Evolutionary conservation across 2,888 invertebrate species (phyloP).

Genomic region (Urechis unicinctus): DNA sequence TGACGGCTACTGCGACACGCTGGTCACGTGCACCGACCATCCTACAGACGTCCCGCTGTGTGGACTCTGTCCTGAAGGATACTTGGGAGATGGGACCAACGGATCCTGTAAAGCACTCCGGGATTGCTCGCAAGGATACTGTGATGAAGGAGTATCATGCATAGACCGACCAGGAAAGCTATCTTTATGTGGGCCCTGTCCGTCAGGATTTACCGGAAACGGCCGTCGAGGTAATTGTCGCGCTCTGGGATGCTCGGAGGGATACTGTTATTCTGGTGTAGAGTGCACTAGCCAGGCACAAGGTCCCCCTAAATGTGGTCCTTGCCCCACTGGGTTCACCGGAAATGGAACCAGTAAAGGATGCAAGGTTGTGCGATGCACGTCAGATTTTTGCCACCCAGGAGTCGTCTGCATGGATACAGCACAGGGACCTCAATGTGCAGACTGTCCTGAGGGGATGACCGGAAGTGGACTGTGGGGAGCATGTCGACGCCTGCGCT

Average conservation of each 20-base stretch:
- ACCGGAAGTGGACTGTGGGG: not conserved
- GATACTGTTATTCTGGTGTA: constrained; percentile 33
- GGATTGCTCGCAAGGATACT: not conserved
- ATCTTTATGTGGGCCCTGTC: constrained; percentile 69
- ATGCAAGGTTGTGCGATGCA: constrained; percentile 57
- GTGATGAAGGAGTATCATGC: too few relatives aligned
- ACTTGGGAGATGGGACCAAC: constrained; percentile 65
- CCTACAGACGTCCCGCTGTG: constrained; percentile 53
- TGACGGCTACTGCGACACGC: constrained; percentile 66
- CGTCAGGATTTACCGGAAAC: constrained; percentile 66
- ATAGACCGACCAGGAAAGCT: too few relatives aligned
- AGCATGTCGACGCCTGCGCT: not conserved
- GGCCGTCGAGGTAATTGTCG: constrained; percentile 58
- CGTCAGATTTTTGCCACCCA: constrained; percentile 67
- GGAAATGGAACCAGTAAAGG: constrained; percentile 14
- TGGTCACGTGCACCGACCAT: constrained; percentile 22
- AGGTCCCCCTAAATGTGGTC: constrained; percentile 59
- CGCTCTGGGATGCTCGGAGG: constrained; percentile 5
- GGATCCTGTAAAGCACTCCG: constrained; percentile 33
- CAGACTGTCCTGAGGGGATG: not conserved
- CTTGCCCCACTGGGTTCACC: constrained; percentile 12
- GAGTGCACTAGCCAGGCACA: constrained; percentile 12
- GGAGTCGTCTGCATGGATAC: constrained; percentile 48
- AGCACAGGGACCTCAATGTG: constrained; percentile 3
- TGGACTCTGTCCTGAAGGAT: constrained; percentile 67